phyloP scores from a whole-genome alignment of 2,888 invertebrate genomes.

The Andrena bicolor region DNA sequence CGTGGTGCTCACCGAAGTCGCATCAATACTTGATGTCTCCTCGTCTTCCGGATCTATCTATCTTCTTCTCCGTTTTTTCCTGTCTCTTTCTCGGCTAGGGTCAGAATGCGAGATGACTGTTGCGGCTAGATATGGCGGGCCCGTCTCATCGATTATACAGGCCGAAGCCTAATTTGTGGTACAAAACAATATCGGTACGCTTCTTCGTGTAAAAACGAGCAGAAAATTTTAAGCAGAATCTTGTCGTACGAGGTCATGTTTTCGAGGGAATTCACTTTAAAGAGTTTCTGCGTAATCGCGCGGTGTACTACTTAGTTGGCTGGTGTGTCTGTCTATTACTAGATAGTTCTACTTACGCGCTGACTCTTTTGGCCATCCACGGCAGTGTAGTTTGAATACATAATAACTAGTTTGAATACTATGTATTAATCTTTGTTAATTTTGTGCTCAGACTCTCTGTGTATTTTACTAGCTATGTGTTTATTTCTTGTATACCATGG shows the following conservation, averaged over 20 bases:
- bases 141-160: constrained; percentile 80
- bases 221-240: too few species aligned
- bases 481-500: too few species aligned
- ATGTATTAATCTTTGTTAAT: too few species aligned
- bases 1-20: constrained; percentile 72
- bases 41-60: constrained; percentile 46
- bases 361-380: too few species aligned
- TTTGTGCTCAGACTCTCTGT: too few species aligned
- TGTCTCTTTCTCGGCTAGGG: neutral
- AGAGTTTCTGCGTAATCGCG: too few species aligned
- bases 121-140: constrained; percentile 19
- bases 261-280: neutral
- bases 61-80: constrained; percentile 33
- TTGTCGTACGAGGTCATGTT: too few species aligned
- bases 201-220: neutral
- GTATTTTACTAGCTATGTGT: too few species aligned
- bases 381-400: neutral
- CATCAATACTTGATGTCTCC: constrained; percentile 80
- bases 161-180: neutral
- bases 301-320: too few species aligned
- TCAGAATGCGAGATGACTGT: constrained; percentile 26
- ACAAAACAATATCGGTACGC: neutral
- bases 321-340: too few species aligned
- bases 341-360: too few species aligned
- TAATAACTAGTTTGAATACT: too few species aligned